These are phyloP conservation scores for Eurystomus gularis DNA, from an alignment of 2,113 vertebrate genomes.

Conservation along the genomic window DNA sequence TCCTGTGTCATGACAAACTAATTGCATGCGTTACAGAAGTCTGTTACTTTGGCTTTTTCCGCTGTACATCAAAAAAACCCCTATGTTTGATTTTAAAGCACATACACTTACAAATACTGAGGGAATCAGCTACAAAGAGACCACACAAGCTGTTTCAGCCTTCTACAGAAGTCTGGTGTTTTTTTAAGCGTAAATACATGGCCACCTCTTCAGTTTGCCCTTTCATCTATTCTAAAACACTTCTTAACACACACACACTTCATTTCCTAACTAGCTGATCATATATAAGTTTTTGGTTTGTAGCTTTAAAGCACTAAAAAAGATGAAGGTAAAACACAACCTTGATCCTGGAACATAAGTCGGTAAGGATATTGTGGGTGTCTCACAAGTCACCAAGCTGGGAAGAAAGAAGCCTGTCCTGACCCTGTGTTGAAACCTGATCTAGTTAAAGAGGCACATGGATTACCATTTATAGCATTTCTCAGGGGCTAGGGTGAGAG, in stretches of 20 bases:
- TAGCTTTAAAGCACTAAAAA: background rate
- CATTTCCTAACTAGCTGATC: constrained; percentile 32
- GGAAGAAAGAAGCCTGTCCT: constrained; percentile 33
- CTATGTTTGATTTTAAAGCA: constrained; percentile 40
- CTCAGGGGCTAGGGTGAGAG: constrained; percentile 4
- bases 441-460: constrained; percentile 19
- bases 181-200: constrained; percentile 42
- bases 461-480: constrained; percentile 47
- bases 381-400: constrained; percentile 14
- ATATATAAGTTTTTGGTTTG: constrained; percentile 20
- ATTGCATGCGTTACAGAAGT: background rate
- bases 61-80: background rate
- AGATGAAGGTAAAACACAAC: constrained; percentile 32
- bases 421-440: constrained; percentile 45
- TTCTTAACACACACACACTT: background rate
- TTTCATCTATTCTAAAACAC: constrained; percentile 53
- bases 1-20: constrained; percentile 5
- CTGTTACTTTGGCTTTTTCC: constrained; percentile 32
- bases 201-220: constrained; percentile 54
- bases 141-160: constrained; percentile 57
- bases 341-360: constrained; percentile 37
- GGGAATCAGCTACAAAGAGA: constrained; percentile 40
- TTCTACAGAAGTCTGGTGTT: background rate
- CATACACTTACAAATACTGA: constrained; percentile 27
- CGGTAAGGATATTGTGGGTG: constrained; percentile 29